Percentiles rank a stretch among this genome's conserved stretches.
Conservation (phyloP, 2,113 vertebrate species). For the Cnemophilus loriae region DNA sequence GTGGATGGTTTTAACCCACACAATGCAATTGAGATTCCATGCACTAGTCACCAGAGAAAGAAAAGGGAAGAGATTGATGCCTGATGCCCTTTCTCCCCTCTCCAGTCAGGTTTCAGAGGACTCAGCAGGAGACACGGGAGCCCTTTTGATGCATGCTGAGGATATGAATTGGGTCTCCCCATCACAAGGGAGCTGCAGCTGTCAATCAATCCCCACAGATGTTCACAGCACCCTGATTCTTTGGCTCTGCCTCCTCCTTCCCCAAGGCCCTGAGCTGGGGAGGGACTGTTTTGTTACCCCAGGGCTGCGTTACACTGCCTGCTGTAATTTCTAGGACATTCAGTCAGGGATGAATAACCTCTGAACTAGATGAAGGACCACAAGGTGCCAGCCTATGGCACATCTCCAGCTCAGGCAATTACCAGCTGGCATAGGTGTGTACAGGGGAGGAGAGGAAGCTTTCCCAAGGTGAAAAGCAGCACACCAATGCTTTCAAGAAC, state of each 20-base stretch:
- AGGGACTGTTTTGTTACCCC: not conserved
- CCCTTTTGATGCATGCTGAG: not conserved
- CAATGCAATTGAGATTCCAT: not conserved
- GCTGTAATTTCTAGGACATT: not conserved
- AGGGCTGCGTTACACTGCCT: not conserved
- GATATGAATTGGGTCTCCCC: not conserved
- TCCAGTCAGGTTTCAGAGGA: not conserved
- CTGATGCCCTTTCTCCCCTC: not conserved
- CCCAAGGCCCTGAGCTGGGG: not conserved
- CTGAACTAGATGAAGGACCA: not conserved
- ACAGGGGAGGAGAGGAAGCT: not conserved
- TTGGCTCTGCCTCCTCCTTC: not conserved
- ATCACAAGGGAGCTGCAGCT: no score
- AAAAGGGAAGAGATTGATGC: not conserved
- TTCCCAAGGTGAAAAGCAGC: not conserved
- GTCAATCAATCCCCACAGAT: fast-evolving
- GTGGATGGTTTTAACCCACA: not conserved
- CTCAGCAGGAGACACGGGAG: not conserved
- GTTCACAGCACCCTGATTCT: not conserved
- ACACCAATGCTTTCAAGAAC: not conserved
- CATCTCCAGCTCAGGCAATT: not conserved
- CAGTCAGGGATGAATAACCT: not conserved
- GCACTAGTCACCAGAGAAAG: not conserved
- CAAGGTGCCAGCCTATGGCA: not conserved
- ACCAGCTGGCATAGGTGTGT: not conserved